phyloP scores from a whole-genome alignment of 2,113 vertebrate species.

The Dipodomys ordii region DNA sequence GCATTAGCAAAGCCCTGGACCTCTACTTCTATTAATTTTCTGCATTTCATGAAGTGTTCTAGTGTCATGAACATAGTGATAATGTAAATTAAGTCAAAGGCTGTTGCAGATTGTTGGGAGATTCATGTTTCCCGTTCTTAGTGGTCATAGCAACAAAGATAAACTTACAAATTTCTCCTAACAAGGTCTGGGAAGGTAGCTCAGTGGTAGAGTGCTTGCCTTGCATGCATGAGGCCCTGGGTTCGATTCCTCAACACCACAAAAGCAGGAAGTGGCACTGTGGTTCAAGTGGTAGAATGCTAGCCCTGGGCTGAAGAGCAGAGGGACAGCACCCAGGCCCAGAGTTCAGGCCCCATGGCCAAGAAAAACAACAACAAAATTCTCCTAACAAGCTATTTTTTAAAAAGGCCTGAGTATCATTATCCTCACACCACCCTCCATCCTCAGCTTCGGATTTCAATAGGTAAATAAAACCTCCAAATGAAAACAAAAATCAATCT shows the following conservation, averaged over 20 bases:
- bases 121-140: neutral
- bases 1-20: neutral
- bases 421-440: neutral
- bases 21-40: conserved; percentile 44
- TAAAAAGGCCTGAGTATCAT: neutral
- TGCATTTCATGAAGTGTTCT: conserved; percentile 29
- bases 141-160: conserved; percentile 10
- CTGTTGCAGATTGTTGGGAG: conserved; percentile 12
- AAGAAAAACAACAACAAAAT: neutral
- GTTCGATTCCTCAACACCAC: no score
- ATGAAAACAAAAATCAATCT: conserved; percentile 77
- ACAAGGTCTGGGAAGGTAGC: neutral
- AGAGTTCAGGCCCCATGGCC: no score
- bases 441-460: conserved; percentile 46
- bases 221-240: no score
- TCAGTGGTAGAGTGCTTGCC: no score
- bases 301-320: no score
- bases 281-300: no score
- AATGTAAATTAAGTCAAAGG: conserved; percentile 46
- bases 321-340: no score
- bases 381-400: conserved; percentile 29
- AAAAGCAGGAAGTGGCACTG: no score
- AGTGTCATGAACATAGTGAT: conserved; percentile 3
- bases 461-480: conserved; percentile 77
- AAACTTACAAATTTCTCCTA: neutral